Conservation (phyloP, 2,113 vertebrate genomes). For the Pelusios castaneus region DNA sequence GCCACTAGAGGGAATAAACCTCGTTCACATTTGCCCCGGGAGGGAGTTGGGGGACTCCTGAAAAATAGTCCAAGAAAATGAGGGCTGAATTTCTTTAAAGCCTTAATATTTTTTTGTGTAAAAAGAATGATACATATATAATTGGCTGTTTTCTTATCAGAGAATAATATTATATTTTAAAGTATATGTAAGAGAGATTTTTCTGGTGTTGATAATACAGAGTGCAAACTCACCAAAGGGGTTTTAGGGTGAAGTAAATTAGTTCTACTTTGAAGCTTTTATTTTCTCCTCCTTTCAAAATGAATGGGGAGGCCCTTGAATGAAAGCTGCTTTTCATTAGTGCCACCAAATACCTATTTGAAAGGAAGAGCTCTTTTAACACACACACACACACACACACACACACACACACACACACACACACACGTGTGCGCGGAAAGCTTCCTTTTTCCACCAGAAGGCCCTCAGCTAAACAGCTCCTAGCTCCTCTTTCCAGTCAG, state of each 20-base stretch:
- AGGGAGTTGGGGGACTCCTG: not conserved
- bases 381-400: conserved; percentile 70
- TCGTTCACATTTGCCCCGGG: not conserved
- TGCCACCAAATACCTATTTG: conserved; percentile 76
- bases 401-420: no score
- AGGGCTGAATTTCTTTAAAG: not conserved
- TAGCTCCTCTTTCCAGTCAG: conserved; percentile 81
- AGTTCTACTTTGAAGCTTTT: conserved; percentile 85
- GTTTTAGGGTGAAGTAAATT: conserved; percentile 80
- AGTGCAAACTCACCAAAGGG: conserved; percentile 63
- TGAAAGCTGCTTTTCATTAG: conserved; percentile 85
- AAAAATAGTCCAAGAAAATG: not conserved
- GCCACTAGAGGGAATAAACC: not conserved
- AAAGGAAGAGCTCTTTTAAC: conserved; percentile 74
- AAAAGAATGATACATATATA: not conserved
- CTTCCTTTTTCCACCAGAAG: conserved; percentile 70
- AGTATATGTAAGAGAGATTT: conserved; percentile 32
- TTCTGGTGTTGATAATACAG: conserved; percentile 27
- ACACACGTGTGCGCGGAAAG: no score
- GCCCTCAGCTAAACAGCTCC: conserved; percentile 78
- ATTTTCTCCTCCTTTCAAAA: conserved; percentile 70
- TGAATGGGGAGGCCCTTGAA: conserved; percentile 79
- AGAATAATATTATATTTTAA: not conserved
- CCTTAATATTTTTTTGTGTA: not conserved
- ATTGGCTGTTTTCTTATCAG: not conserved